These are phyloP conservation scores for Galeopsomyia nigrocyanea DNA, from an alignment of 2,888 invertebrate species.

Conservation along the genomic window DNA sequence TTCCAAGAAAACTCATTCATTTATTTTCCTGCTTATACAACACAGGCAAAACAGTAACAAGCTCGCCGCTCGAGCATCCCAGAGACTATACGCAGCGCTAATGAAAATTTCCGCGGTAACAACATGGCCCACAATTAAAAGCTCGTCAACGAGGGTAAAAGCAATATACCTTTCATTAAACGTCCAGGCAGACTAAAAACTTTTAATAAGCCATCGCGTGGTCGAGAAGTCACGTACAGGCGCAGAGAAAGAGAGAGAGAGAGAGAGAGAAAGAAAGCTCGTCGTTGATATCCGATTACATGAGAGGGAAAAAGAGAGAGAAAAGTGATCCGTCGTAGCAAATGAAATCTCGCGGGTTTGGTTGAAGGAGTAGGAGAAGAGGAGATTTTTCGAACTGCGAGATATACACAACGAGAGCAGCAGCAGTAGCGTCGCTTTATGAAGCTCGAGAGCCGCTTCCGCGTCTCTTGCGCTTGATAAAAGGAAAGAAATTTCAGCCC, in stretches of 20 bases:
- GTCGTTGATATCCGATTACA: conserved; percentile 58
- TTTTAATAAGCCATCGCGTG: conserved; percentile 45
- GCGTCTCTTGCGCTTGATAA: conserved; percentile 20
- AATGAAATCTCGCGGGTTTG: conserved; percentile 41
- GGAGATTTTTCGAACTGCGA: conserved; percentile 35
- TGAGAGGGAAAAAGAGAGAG: conserved; percentile 10
- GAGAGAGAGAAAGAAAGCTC: neutral
- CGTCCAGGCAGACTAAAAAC: conserved; percentile 22
- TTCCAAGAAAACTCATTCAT: too few species aligned
- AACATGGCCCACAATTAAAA: conserved; percentile 18
- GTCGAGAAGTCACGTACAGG: neutral
- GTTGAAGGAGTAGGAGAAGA: neutral
- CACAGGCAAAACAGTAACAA: too few species aligned
- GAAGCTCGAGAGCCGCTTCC: conserved; percentile 22
- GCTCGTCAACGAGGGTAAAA: conserved; percentile 21
- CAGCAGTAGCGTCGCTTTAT: conserved; percentile 22
- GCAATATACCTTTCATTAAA: conserved; percentile 40
- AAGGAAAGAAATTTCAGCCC: conserved; percentile 29
- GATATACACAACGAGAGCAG: neutral
- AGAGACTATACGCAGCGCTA: too few species aligned
- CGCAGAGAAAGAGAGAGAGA: conserved; percentile 7
- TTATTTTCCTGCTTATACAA: too few species aligned
- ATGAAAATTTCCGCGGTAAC: too few species aligned
- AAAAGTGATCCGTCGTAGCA: conserved; percentile 41
- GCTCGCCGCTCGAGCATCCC: too few species aligned